Percentiles rank a stretch among this genome's conserved stretches.
phyloP scores from a whole-genome alignment of 1,140 invertebrate genomes.

The Caenorhabditis inopinata region DNA sequence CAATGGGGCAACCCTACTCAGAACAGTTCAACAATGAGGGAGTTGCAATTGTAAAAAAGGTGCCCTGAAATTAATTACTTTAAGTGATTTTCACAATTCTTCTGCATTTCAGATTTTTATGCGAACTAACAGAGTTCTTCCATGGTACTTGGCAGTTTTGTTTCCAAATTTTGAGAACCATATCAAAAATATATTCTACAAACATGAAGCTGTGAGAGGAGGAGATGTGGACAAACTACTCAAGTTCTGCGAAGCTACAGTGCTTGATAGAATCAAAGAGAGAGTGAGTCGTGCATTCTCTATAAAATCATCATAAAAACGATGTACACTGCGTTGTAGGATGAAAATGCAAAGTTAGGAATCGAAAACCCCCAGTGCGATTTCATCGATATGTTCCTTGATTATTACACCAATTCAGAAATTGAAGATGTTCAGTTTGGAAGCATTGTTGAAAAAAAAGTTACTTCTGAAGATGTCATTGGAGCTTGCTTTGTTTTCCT shows the following conservation, averaged over 20 bases:
- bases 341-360: not conserved
- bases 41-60: not conserved
- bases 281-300: not conserved
- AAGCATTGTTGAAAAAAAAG: not conserved
- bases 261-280: not conserved
- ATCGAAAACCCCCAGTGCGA: not conserved
- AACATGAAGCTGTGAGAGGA: not conserved
- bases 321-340: not conserved
- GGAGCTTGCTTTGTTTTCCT: slow-evolving; percentile 62
- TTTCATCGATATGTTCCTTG: slow-evolving; percentile 1
- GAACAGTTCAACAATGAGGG: not conserved
- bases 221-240: not conserved
- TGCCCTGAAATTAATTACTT: too few species aligned
- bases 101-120: not conserved
- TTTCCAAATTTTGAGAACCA: not conserved
- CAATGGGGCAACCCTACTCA: not conserved
- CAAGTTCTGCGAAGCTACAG: not conserved
- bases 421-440: not conserved
- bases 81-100: too few species aligned
- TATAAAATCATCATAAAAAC: not conserved
- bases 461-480: not conserved
- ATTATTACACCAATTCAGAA: not conserved
- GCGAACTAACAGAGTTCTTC: not conserved
- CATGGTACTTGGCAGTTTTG: not conserved
- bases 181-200: not conserved